phyloP scores from a whole-genome alignment of 2,888 invertebrate genomes.

The Drosophila bunnanda region DNA sequence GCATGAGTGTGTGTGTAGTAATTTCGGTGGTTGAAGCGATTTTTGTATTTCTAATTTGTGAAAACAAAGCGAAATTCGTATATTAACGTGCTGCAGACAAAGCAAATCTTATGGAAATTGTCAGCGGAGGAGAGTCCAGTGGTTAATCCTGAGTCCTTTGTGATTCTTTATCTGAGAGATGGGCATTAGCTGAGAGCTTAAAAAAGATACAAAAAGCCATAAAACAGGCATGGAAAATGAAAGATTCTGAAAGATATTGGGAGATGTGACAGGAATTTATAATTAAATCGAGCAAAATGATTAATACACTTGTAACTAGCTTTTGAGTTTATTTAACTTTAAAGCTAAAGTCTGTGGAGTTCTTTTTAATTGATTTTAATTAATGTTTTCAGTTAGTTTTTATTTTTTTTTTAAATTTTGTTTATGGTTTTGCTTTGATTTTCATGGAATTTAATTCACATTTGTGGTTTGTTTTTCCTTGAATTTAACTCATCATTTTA shows the following conservation, averaged over 20 bases:
- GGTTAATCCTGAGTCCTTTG: slow-evolving; percentile 26
- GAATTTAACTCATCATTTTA: too few relatives aligned
- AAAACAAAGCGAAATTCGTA: slow-evolving; percentile 51
- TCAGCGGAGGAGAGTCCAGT: neutral
- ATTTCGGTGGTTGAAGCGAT: slow-evolving; percentile 39
- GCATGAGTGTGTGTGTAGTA: slow-evolving; percentile 9
- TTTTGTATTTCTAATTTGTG: slow-evolving; percentile 58
- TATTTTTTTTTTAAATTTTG: neutral
- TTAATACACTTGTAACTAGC: neutral
- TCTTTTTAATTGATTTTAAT: neutral
- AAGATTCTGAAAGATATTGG: slow-evolving; percentile 14
- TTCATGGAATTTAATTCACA: neutral
- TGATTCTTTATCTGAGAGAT: slow-evolving; percentile 10
- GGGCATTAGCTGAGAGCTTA: slow-evolving; percentile 22
- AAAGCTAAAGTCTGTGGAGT: neutral
- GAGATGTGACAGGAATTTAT: slow-evolving; percentile 16
- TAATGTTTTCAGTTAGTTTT: neutral
- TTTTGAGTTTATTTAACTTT: neutral
- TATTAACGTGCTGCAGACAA: slow-evolving; percentile 28
- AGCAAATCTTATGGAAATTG: slow-evolving; percentile 55
- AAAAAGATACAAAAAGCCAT: slow-evolving; percentile 9
- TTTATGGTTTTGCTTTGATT: neutral
- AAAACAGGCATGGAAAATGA: neutral
- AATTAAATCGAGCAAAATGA: slow-evolving; percentile 6
- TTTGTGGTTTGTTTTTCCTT: neutral